Conservation (phyloP, 1,140 invertebrate species). For the Solenopsis fugax region DNA sequence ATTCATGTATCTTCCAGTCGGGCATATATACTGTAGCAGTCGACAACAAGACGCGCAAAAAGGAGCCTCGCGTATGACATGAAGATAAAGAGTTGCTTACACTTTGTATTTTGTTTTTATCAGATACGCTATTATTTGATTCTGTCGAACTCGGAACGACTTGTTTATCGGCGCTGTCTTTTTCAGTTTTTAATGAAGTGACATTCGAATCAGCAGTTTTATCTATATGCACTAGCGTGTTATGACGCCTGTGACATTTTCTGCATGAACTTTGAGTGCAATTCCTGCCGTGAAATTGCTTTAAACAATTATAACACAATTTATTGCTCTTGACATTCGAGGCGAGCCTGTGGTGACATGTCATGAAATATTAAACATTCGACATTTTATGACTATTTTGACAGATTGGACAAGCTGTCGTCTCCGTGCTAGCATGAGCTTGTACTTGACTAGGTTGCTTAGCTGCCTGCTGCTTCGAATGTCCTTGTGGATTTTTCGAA, state of each 20-base stretch:
- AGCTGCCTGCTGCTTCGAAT: not conserved
- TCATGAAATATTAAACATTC: slow-evolving; percentile 49
- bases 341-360: slow-evolving; percentile 17
- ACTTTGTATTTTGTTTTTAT: too few species aligned
- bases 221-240: slow-evolving; percentile 54
- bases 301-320: slow-evolving; percentile 60
- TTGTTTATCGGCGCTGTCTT: slow-evolving; percentile 24
- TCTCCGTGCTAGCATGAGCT: not conserved
- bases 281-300: slow-evolving; percentile 21
- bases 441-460: not conserved
- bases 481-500: not conserved
- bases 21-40: not conserved
- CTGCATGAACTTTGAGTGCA: slow-evolving; percentile 47
- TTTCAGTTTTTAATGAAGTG: not conserved
- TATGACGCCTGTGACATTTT: slow-evolving; percentile 57
- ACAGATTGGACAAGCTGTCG: slow-evolving; percentile 32
- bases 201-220: not conserved
- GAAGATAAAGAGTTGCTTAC: not conserved
- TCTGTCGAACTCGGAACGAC: not conserved
- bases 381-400: slow-evolving; percentile 46
- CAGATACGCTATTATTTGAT: too few species aligned
- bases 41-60: not conserved
- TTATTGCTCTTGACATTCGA: slow-evolving; percentile 27
- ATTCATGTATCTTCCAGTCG: not conserved
- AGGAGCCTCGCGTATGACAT: not conserved